Percentiles rank a stretch among this genome's conserved stretches.
These are phyloP conservation scores for Standfussiana lucernea DNA, from an alignment of 2,888 invertebrate genomes.

Conservation along the genomic window DNA sequence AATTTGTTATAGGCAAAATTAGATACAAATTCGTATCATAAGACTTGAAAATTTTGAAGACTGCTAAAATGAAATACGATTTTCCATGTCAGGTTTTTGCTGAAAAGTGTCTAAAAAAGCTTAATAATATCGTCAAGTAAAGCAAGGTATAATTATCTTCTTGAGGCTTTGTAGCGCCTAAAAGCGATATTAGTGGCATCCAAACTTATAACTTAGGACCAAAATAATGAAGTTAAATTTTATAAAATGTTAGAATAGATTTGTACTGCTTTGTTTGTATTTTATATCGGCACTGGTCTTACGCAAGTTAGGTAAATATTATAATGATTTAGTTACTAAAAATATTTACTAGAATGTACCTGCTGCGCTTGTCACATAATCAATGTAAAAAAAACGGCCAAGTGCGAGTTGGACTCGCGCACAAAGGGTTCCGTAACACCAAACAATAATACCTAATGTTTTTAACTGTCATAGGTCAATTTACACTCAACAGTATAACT, in stretches of 20 bases:
- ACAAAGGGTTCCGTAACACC: neutral
- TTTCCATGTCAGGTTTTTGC: constrained; percentile 40
- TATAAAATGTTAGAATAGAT: constrained; percentile 41
- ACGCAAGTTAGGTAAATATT: constrained; percentile 7
- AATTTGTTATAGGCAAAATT: constrained; percentile 13
- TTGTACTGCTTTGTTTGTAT: constrained; percentile 54
- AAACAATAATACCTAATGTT: neutral
- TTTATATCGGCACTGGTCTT: constrained; percentile 56
- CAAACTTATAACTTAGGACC: constrained; percentile 56
- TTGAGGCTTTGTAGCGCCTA: constrained; percentile 46
- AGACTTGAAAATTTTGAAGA: constrained; percentile 41
- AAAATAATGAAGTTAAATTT: constrained; percentile 34
- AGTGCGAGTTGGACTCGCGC: neutral
- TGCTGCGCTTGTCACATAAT: constrained; percentile 16
- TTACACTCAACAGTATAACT: too few relatives aligned
- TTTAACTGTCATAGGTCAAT: neutral
- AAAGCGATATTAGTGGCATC: constrained; percentile 36
- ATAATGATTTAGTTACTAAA: constrained; percentile 2
- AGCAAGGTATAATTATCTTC: neutral
- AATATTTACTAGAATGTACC: constrained; percentile 19
- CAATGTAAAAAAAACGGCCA: neutral
- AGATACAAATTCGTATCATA: constrained; percentile 36
- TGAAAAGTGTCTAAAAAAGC: neutral
- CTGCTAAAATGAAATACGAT: constrained; percentile 51
- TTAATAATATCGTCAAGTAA: neutral